These are phyloP conservation scores for Exephanes ischioxanthus DNA, from an alignment of 2,888 invertebrate genomes.

Conservation along the genomic window DNA sequence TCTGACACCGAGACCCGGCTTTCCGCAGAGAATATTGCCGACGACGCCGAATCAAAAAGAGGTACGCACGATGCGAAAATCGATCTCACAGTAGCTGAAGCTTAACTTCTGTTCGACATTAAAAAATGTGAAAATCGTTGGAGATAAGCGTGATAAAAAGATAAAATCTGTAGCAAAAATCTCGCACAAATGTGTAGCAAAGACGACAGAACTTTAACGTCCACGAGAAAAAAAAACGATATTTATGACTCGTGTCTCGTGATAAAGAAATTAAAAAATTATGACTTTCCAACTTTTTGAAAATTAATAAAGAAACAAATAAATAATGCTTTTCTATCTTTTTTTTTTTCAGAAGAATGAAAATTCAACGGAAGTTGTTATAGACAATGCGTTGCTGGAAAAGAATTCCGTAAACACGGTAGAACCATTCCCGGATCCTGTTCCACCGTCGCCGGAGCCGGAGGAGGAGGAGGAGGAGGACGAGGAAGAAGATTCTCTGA, in stretches of 20 bases:
- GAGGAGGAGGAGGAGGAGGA: slow-evolving; percentile 55
- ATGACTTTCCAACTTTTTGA: no score
- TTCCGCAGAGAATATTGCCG: slow-evolving; percentile 90
- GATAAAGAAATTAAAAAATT: no score
- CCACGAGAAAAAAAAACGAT: neutral
- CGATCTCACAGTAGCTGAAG: neutral
- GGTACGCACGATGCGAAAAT: slow-evolving; percentile 66
- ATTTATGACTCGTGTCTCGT: no score
- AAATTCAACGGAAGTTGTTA: slow-evolving; percentile 70
- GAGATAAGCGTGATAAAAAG: neutral
- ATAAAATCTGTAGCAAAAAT: neutral
- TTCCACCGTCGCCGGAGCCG: slow-evolving; percentile 57
- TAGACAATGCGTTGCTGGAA: slow-evolving; percentile 66
- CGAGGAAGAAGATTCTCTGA: slow-evolving; percentile 73
- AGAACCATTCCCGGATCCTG: slow-evolving; percentile 58
- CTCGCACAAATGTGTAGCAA: no score
- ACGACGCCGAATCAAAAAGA: slow-evolving; percentile 83
- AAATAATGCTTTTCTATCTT: neutral
- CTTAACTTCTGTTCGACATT: neutral
- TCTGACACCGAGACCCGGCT: slow-evolving; percentile 92
- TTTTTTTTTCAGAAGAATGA: slow-evolving; percentile 78
- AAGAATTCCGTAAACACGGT: slow-evolving; percentile 64
- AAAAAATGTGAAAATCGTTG: neutral
- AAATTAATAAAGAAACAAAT: neutral
- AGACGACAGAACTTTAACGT: no score